phyloP scores from a whole-genome alignment of 2,888 invertebrate genomes.

The Andrena dorsata region DNA sequence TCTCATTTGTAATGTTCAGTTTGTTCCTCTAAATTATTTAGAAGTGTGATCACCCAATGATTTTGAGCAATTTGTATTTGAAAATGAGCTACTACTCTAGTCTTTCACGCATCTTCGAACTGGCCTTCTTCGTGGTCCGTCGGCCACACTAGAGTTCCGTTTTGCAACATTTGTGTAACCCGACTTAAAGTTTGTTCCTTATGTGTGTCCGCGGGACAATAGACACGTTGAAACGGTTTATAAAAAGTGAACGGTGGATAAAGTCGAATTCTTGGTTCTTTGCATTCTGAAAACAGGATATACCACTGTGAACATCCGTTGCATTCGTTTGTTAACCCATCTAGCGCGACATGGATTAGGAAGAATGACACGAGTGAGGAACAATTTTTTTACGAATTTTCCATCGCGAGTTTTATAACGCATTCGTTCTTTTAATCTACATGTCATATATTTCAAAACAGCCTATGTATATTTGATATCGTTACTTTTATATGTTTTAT shows the following conservation, averaged over 20 bases:
- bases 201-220: slow-evolving; percentile 72
- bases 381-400: no score
- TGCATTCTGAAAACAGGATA: slow-evolving; percentile 41
- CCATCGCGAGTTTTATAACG: no score
- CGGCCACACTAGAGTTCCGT: slow-evolving; percentile 31
- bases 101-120: slow-evolving; percentile 70
- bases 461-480: neutral
- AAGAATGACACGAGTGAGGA: no score
- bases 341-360: neutral
- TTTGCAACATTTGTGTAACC: slow-evolving; percentile 44
- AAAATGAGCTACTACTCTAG: neutral
- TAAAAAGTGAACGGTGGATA: slow-evolving; percentile 39
- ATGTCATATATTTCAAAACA: no score
- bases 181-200: slow-evolving; percentile 42
- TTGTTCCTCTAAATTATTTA: neutral
- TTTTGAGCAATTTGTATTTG: neutral
- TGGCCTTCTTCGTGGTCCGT: slow-evolving; percentile 69
- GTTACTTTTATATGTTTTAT: neutral
- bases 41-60: neutral
- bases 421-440: no score
- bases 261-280: slow-evolving; percentile 5
- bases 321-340: neutral
- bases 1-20: neutral
- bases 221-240: slow-evolving; percentile 26
- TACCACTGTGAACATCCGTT: neutral